Evolutionary conservation across 2,888 invertebrate genomes (phyloP), one percentile per base, ranked within the genome.

Genomic region (Drosophila limbata): DNA sequence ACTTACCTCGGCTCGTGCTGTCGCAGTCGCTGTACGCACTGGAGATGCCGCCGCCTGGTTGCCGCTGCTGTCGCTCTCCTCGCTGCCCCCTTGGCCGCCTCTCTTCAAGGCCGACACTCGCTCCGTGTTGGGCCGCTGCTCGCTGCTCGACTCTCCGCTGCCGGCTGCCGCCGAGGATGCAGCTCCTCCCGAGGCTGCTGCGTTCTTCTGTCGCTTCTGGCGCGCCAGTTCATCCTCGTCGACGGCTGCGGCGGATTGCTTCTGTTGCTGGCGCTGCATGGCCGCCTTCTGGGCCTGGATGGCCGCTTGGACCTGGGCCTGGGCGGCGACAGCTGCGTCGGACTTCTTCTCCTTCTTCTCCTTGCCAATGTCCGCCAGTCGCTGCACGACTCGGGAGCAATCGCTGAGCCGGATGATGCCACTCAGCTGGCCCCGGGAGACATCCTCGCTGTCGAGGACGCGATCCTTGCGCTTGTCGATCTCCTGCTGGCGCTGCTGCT

Each of bases 381-480:
- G 95, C 91, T 97, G 96, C 95, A 98, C 97, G 8, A 98, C 97
- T 65, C 97, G 94, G 0, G 97, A 96, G 55, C 97, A 97, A 91
- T 98, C 98, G 59, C 96, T 95, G 33, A 98, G 93, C 42, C 97
- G 94, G 71, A 96, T 96, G 88, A 98, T 97, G 60, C 98, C 98
- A 92, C 97, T 97, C 2, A 98, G 94, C 6, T 98, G 98, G 17
- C 95, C 96, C 51, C 95, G 94, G 11, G 97, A 96, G 0, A 96
- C 97, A 90, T 98, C 98, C 93, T 98, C 98, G 8, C 97, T 97
- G 89, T 97, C 98, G 65, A 96, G 93, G 0, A 97, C 96, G 35
- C 94, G 94, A 87, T 96, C 95, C 78, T 97, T 95, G 81, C 95
- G 95, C 79, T 94, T 94, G 50, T 90, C 84, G 11, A 91, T 79